Base-by-base conservation (phyloP, 1,140 invertebrate species). In the Eupeodes corollae region DNA sequence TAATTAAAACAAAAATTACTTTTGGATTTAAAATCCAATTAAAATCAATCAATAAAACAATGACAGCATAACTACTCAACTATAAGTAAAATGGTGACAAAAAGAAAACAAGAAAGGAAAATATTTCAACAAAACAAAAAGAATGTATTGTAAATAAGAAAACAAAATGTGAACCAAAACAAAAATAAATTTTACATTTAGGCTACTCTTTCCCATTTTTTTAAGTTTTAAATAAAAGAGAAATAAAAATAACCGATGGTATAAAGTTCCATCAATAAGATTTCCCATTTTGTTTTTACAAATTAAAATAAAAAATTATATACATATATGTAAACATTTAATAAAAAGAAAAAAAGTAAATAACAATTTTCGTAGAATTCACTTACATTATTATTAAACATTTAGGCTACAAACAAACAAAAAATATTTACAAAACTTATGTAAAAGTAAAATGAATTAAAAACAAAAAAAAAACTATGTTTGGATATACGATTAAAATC, bases 31-130 rank as follows among this genome's bases (percentile, higher is more conserved):
- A 50, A 44, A 44, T 15, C 13, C 10, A 31, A 30, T 44, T 8
- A 13, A 44, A 31, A 31, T 15, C 10, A 2, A 31, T 43, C 14
- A 33, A 6, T 11, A 26, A 30, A 44, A 44, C 13, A 44, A 44
- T 44, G 13, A 32, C 16, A 44, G 18, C 9, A 14, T 13, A 44
- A 44, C n/a, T 44, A 16, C 15, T 26, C n/a, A n/a, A 35, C 31
- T 33, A 21, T 13, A 54, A 55, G 57, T 61, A 52, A 61, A 61
- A 61, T 61, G 59, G 53, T 62, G 59, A 61, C 54, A 35, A 49
- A 26, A 40, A 35, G 6, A 14, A 37, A 14, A 5, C 3, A 37
- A 14, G 3, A 14, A 37, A 37, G 11, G 13, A 37, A 37, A 14
- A 37, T 37, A 14, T 37, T 14, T 37, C 35, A 37, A 37, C n/a